A percentile compares a stretch with the other conserved stretches of the same genome.
phyloP scores from a whole-genome alignment of 2,113 vertebrate species.

The Dermatemys mawii region DNA sequence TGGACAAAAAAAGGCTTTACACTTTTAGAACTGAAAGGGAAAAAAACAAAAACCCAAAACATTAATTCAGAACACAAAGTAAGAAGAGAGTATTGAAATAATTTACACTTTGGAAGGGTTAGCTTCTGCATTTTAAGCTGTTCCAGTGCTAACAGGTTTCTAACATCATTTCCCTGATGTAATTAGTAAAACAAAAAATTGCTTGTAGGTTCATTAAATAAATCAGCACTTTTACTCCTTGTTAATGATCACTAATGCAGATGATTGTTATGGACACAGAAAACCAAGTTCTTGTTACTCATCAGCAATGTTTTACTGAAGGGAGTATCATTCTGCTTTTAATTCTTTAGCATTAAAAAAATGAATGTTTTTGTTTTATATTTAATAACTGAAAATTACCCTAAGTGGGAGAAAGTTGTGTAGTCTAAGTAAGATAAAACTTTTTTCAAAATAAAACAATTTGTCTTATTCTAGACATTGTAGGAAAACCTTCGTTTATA shows the following conservation, averaged over 20 bases:
- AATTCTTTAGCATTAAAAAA: not conserved
- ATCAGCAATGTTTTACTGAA: not conserved
- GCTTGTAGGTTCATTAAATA: slow-evolving; percentile 72
- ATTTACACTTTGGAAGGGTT: slow-evolving; percentile 52
- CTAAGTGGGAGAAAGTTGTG: slow-evolving; percentile 10
- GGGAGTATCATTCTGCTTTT: not conserved
- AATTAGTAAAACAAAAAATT: slow-evolving; percentile 76
- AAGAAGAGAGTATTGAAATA: slow-evolving; percentile 5
- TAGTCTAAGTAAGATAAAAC: slow-evolving; percentile 35
- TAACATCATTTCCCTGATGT: slow-evolving; percentile 67
- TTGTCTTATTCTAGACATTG: not conserved
- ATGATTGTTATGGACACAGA: slow-evolving; percentile 56
- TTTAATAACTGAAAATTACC: slow-evolving; percentile 45
- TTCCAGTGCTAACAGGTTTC: slow-evolving; percentile 63
- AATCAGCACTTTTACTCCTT: slow-evolving; percentile 68
- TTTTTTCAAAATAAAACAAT: slow-evolving; percentile 12
- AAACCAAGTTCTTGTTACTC: slow-evolving; percentile 41
- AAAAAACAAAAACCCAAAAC: not conserved
- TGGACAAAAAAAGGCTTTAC: not conserved
- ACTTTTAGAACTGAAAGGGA: not conserved
- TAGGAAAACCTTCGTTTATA: slow-evolving; percentile 20
- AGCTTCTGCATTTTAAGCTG: slow-evolving; percentile 49
- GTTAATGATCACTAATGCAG: slow-evolving; percentile 73
- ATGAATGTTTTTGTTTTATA: slow-evolving; percentile 30
- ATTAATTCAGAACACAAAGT: not conserved